Conservation (phyloP, 2,888 invertebrate genomes). For the Ecliptopera silaceata region DNA sequence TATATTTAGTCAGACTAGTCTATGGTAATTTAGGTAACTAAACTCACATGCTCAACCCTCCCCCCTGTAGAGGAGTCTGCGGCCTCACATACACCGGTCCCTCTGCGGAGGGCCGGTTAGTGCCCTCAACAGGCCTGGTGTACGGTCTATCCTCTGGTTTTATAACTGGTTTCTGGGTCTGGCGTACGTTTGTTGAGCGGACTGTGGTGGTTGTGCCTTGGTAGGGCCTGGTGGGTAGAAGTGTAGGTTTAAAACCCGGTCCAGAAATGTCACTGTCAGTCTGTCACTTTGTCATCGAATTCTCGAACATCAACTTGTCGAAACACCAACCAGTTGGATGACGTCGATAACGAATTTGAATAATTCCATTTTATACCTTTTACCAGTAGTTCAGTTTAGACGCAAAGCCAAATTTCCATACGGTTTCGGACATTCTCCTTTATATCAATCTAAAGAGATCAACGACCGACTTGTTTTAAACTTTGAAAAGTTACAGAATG, state of each 20-base stretch:
- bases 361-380: no score
- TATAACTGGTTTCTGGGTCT: slow-evolving; percentile 36
- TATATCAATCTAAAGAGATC: no score
- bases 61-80: slow-evolving; percentile 11
- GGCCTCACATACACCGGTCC: slow-evolving; percentile 65
- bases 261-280: neutral
- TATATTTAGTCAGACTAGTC: no score
- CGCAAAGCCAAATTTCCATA: no score
- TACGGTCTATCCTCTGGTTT: slow-evolving; percentile 52
- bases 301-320: no score
- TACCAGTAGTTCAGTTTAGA: no score
- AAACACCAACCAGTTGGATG: no score
- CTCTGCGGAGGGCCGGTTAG: slow-evolving; percentile 47
- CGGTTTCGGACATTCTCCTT: no score
- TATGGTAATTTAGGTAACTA: neutral
- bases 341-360: no score
- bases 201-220: slow-evolving; percentile 29
- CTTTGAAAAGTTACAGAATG: no score
- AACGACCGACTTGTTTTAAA: no score
- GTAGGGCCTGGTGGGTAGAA: slow-evolving; percentile 18
- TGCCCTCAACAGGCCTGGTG: slow-evolving; percentile 56
- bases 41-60: slow-evolving; percentile 65
- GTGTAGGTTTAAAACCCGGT: neutral
- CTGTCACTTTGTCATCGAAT: neutral
- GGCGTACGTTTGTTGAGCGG: slow-evolving; percentile 3